phyloP scores from a whole-genome alignment of 2,113 vertebrate species.

The Physeter macrocephalus region DNA sequence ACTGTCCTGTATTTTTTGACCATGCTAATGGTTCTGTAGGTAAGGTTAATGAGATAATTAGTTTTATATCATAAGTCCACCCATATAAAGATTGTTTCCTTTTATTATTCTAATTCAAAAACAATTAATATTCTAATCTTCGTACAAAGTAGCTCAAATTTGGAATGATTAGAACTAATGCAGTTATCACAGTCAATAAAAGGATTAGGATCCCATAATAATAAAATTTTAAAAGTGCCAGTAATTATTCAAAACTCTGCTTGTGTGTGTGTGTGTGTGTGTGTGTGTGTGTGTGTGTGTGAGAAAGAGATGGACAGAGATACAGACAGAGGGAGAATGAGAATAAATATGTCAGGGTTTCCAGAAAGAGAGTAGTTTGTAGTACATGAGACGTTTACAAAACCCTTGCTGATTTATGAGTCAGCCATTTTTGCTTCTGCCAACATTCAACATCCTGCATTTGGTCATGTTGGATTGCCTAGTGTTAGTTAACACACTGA shows the following conservation, averaged over 20 bases:
- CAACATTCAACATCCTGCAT: background rate
- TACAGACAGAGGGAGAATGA: background rate
- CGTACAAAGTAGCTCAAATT: background rate
- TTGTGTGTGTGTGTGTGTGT: background rate
- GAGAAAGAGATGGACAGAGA: background rate
- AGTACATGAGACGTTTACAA: slow-evolving; percentile 4
- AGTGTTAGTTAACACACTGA: background rate
- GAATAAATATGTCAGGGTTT: slow-evolving; percentile 16
- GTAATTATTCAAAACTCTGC: background rate
- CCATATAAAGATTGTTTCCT: background rate
- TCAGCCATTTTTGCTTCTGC: background rate
- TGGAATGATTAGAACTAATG: background rate
- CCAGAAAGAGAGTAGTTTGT: slow-evolving; percentile 38
- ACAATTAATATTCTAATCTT: slow-evolving; percentile 8
- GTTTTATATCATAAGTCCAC: slow-evolving; percentile 33
- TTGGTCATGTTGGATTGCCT: background rate
- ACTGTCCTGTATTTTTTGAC: background rate
- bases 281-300: background rate
- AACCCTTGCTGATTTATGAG: slow-evolving; percentile 54
- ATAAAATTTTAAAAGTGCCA: slow-evolving; percentile 22
- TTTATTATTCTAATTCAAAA: slow-evolving; percentile 25
- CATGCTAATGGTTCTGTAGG: slow-evolving; percentile 34
- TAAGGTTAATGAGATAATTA: slow-evolving; percentile 55
- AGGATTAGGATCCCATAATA: slow-evolving; percentile 20
- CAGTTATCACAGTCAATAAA: background rate